These are phyloP conservation scores for Odocoileus hemionus DNA, from an alignment of 2,113 vertebrate genomes.

Conservation along the genomic window DNA sequence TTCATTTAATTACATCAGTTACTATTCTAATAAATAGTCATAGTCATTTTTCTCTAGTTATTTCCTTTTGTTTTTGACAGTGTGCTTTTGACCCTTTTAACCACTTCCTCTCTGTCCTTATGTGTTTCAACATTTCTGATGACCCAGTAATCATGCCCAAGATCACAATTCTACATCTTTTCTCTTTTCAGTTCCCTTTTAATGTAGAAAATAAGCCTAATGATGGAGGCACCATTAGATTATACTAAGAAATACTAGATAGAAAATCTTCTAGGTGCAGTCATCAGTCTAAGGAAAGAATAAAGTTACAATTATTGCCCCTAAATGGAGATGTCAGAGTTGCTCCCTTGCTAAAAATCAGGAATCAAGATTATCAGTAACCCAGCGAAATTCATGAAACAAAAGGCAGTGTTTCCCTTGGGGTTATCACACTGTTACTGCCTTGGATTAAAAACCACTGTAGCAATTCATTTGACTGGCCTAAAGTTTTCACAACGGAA, in stretches of 20 bases:
- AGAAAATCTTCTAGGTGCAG: not conserved
- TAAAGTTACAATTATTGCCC: not conserved
- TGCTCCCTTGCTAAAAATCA: not conserved
- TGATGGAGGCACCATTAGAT: not conserved
- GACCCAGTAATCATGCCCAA: not conserved
- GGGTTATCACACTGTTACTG: not conserved
- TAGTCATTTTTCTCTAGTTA: not conserved
- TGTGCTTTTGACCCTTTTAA: not conserved
- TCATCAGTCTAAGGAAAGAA: not conserved
- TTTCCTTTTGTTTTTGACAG: conserved; percentile 10
- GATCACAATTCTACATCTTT: not conserved
- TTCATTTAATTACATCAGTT: conserved; percentile 10
- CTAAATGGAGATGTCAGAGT: conserved; percentile 8
- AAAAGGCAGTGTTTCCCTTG: not conserved
- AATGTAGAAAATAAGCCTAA: not conserved
- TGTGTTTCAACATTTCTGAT: conserved; percentile 1
- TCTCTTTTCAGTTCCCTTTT: conserved; percentile 31
- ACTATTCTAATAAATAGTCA: not conserved
- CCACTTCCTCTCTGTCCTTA: conserved; percentile 38
- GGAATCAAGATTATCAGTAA: not conserved
- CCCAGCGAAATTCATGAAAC: not conserved
- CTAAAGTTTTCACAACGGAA: not conserved
- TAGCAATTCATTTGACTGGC: not conserved
- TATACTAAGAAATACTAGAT: not conserved
- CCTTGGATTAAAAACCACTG: not conserved